Evolutionary conservation across 2,888 invertebrate species (phyloP), one percentile per base, ranked within the genome.

Genomic region (Pammene fasciana): DNA sequence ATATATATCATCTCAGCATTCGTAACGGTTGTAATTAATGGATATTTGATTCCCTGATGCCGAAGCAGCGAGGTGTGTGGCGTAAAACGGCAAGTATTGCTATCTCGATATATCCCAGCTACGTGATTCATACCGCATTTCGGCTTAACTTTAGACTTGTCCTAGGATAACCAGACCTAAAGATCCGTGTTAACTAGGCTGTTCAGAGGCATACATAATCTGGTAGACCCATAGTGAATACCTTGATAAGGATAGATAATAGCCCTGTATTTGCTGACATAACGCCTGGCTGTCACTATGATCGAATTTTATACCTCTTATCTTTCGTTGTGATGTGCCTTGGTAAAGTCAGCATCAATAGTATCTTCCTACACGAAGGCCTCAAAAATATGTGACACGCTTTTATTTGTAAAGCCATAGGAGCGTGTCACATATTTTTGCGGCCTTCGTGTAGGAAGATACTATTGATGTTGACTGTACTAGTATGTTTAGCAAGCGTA

Each of bases 1-100:
- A 65, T 65, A 60, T 65, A 70, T 60, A 65, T 60, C 46, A 57
- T 48, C 55, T 64, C 62, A 68, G 50, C 56, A 57, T 64, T 57
- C 57, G 64, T 55, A 55, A 59, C 52, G 38, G 43, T 41, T 43
- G 48, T 65, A 65, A 70, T 70, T 65, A 65, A 70, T 70, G 70
- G 60, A 54, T 65, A 70, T 70, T 60, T 65, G 70, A 70, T 70
- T 70, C 60, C 65, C 41, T 54, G 55, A 70, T 34, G 57, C 38
- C 50, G 57, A 55, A 26, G 60, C 65, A 65, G 65, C 18, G 56
- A 60, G 45, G 54, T 54, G 65, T 48, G 48, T 59, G 64, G 54
- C 70, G 60, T 65, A 43, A 65, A 65, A 54, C 52, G 38, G 14
- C 16, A 43, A 46, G 59, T 54, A n/a, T 43, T 43, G 54, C 52